These are phyloP conservation scores for Torymus auratus DNA, from an alignment of 2,888 invertebrate species.

Conservation along the genomic window DNA sequence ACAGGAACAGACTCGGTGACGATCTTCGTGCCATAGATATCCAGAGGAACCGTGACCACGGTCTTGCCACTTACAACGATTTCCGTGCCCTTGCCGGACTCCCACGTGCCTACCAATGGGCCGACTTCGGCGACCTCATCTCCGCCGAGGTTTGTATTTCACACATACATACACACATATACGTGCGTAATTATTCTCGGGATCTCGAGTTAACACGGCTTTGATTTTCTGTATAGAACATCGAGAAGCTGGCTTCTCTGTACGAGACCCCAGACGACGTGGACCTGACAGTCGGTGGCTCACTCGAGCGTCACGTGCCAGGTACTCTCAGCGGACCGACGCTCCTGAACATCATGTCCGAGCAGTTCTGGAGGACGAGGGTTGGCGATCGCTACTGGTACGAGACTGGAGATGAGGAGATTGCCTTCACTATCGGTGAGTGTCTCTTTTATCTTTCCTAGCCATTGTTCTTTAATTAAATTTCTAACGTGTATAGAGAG, in stretches of 20 bases:
- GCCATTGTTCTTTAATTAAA: slow-evolving; percentile 44
- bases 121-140: slow-evolving; percentile 79
- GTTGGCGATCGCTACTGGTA: slow-evolving; percentile 93
- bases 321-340: slow-evolving; percentile 91
- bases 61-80: slow-evolving; percentile 87
- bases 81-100: slow-evolving; percentile 88
- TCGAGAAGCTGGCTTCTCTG: slow-evolving; percentile 81
- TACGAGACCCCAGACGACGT: slow-evolving; percentile 89
- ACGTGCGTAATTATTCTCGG: neutral
- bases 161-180: neutral
- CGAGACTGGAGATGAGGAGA: slow-evolving; percentile 82
- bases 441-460: neutral
- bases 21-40: slow-evolving; percentile 90
- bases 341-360: slow-evolving; percentile 90
- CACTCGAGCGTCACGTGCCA: slow-evolving; percentile 86
- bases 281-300: slow-evolving; percentile 90
- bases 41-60: slow-evolving; percentile 92
- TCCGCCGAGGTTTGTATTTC: slow-evolving; percentile 58
- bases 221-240: slow-evolving; percentile 78
- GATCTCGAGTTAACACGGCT: no score
- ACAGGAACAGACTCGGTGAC: slow-evolving; percentile 85
- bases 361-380: slow-evolving; percentile 91
- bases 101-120: slow-evolving; percentile 82
- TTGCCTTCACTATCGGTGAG: slow-evolving; percentile 83
- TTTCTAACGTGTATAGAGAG: slow-evolving; percentile 8